phyloP scores from a whole-genome alignment of 2,888 invertebrate genomes.

The Archips crataeganus region DNA sequence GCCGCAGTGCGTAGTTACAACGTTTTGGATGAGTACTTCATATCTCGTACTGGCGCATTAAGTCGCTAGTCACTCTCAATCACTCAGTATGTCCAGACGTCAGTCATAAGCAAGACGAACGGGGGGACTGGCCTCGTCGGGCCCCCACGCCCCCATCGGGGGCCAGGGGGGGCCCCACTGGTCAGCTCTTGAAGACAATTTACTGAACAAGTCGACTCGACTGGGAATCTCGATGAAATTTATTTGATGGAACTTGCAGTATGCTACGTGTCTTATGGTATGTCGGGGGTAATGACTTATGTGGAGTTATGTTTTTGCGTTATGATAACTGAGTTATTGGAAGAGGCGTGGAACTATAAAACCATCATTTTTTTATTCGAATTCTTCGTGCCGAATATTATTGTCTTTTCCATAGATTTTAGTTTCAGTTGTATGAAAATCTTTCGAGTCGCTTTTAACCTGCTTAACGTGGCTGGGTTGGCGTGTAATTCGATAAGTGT shows the following conservation, averaged over 20 bases:
- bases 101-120: slow-evolving; percentile 85
- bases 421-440: too few relatives aligned
- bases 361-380: neutral
- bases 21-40: slow-evolving; percentile 53
- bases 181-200: slow-evolving; percentile 86
- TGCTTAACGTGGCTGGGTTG: too few relatives aligned
- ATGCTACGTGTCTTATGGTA: slow-evolving; percentile 68
- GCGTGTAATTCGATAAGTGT: too few relatives aligned
- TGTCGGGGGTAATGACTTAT: slow-evolving; percentile 47
- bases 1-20: slow-evolving; percentile 55
- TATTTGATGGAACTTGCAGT: slow-evolving; percentile 74
- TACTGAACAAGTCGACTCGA: slow-evolving; percentile 78
- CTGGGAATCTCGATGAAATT: slow-evolving; percentile 80
- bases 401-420: too few relatives aligned
- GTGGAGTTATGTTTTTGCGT: slow-evolving; percentile 40
- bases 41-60: slow-evolving; percentile 81
- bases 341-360: too few relatives aligned
- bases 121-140: slow-evolving; percentile 77
- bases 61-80: slow-evolving; percentile 85
- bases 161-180: slow-evolving; percentile 45
- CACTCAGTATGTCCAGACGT: slow-evolving; percentile 84
- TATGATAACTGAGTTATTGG: neutral
- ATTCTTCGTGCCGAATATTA: neutral
- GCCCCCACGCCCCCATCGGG: slow-evolving; percentile 58
- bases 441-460: too few relatives aligned